A percentile compares a stretch with the other conserved stretches of the same genome.
Conservation (phyloP, 1,140 invertebrate species). For the Drosophila pseudoobscura region DNA sequence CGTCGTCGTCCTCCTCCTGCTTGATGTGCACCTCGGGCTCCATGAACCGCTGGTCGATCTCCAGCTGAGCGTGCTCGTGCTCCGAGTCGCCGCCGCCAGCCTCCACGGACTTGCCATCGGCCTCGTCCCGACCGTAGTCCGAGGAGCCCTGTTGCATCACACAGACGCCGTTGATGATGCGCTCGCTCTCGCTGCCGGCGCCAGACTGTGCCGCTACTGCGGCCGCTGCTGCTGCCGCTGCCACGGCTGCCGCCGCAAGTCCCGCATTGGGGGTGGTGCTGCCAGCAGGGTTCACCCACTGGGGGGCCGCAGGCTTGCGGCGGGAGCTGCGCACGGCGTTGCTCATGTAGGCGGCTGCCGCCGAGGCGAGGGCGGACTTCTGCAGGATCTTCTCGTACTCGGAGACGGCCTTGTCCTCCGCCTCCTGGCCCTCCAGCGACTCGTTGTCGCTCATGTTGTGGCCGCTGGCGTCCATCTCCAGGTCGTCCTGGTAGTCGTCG, state of each 20-base stretch:
- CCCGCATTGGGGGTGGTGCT: slow-evolving; percentile 42
- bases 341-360: slow-evolving; percentile 67
- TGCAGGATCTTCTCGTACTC: slow-evolving; percentile 82
- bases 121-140: slow-evolving; percentile 92
- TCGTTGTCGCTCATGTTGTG: slow-evolving; percentile 92
- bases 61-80: slow-evolving; percentile 69
- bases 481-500: slow-evolving; percentile 89
- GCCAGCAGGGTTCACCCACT: slow-evolving; percentile 95
- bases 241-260: slow-evolving; percentile 11
- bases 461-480: slow-evolving; percentile 85
- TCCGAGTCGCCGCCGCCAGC: slow-evolving; percentile 84
- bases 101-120: slow-evolving; percentile 87
- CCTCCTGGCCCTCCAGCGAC: slow-evolving; percentile 84
- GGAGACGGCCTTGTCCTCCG: slow-evolving; percentile 84
- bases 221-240: slow-evolving; percentile 17
- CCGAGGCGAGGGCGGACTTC: slow-evolving; percentile 73
- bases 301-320: slow-evolving; percentile 96
- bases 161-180: slow-evolving; percentile 96
- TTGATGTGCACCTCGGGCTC: slow-evolving; percentile 79
- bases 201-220: slow-evolving; percentile 9
- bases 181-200: slow-evolving; percentile 86
- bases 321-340: slow-evolving; percentile 83
- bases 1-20: slow-evolving; percentile 77
- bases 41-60: slow-evolving; percentile 73
- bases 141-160: slow-evolving; percentile 88